Evolutionary conservation across 2,113 vertebrate species (phyloP).

Genomic region (Callorhinus ursinus): DNA sequence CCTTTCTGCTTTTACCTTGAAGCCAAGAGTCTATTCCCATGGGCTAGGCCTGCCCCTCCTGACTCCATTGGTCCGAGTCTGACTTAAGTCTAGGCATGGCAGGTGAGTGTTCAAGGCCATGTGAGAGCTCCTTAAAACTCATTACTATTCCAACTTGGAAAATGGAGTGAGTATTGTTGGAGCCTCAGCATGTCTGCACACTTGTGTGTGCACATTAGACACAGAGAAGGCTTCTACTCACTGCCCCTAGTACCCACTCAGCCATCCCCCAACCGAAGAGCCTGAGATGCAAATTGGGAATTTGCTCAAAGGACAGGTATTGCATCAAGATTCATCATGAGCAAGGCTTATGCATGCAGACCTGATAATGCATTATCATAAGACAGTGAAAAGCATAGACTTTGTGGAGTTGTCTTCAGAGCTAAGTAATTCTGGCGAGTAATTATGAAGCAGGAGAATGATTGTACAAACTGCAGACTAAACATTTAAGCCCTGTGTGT

Average conservation of each 20-base stretch:
- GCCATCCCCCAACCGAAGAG: background rate
- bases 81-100: background rate
- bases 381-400: conserved; percentile 66
- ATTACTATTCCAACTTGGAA: background rate
- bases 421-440: conserved; percentile 73
- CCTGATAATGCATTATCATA: conserved; percentile 57
- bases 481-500: conserved; percentile 84
- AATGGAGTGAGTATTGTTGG: background rate
- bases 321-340: background rate
- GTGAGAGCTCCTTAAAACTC: background rate
- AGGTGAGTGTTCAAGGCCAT: background rate
- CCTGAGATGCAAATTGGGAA: background rate
- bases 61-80: background rate
- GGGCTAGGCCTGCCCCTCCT: background rate
- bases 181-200: background rate
- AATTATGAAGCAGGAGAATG: conserved; percentile 82
- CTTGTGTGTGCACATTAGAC: background rate
- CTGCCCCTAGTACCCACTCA: background rate
- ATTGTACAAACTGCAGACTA: conserved; percentile 87
- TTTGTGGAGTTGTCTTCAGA: conserved; percentile 67
- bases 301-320: background rate
- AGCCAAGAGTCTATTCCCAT: background rate
- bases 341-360: conserved; percentile 24
- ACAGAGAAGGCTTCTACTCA: background rate
- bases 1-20: background rate